Evolutionary conservation across 2,797 vertebrate species (phyloP), one percentile per base, ranked within the genome.

Genomic region (Syndactyla subalaris): DNA sequence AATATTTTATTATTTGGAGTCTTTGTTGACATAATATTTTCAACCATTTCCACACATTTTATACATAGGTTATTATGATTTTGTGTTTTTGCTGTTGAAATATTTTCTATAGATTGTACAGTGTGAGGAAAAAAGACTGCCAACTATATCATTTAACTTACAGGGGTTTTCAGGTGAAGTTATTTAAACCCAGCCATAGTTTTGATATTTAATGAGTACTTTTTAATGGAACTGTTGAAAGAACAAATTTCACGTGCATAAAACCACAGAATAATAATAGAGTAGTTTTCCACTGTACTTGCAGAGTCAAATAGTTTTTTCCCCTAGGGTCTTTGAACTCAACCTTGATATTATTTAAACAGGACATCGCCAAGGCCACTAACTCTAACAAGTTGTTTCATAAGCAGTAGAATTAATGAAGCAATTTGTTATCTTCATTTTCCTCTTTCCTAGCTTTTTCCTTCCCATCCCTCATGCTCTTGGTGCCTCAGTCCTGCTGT

Each of bases 161-260:
- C 10, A 80, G 27, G 67, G 19, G 36, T 83, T 95, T 96, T 92
- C 81, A 88, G 93, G 85, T 88, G 29, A 91, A 92, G 72, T 85
- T 96, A 75, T 52, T 75, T 91, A 85, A 93, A 76, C 43, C 36
- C 29, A 92, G 30, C 38, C 45, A 49, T 63, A 78, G n/a, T 83
- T 88, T 75, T 70, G 19, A 16, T 91, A 66, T 95, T 96, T 92
- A 76, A 65, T 71, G 61, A 97, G 36, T 84, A 49, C 23, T 43
- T 94, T 91, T 93, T 92, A 96, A 91, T 96, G 73, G 58, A 93
- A 78, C 68, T 88, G 82, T 88, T 94, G 89, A 92, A 95, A 97
- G 91, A 93, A 89, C 70, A 84, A 84, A 94, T 93, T 94, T 96
- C 73, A 70, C 22, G 1, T 95, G 70, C 81, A 30, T 76, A 94